Conservation (phyloP, 1,140 invertebrate species). For the Elysia chlorotica region DNA sequence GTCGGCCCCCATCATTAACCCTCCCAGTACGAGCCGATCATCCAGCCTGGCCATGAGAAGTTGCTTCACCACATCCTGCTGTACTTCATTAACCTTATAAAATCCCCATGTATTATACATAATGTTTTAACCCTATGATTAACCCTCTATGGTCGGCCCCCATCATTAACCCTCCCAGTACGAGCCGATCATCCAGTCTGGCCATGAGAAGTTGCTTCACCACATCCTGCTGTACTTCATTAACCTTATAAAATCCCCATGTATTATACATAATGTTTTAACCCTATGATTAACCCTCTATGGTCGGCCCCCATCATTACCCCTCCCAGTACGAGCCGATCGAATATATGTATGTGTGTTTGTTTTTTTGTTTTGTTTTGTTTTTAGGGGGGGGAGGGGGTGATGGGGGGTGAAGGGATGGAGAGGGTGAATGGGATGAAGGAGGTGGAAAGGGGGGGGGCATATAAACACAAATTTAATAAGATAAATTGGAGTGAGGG, state of each 20-base stretch:
- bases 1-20: too few relatives aligned
- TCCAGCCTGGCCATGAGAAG: constrained; percentile 1
- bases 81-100: too few relatives aligned
- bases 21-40: constrained; percentile 8
- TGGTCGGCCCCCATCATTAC: too few relatives aligned
- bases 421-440: neutral
- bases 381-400: constrained; percentile 6
- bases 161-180: neutral
- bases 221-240: constrained; percentile 9
- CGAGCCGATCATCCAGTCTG: constrained; percentile 4
- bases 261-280: too few relatives aligned
- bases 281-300: too few relatives aligned
- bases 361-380: too few relatives aligned
- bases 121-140: too few relatives aligned
- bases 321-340: constrained; percentile 5
- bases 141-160: too few relatives aligned
- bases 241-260: too few relatives aligned
- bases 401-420: neutral
- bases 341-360: too few relatives aligned
- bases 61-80: constrained; percentile 7
- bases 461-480: neutral
- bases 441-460: neutral
- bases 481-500: neutral
- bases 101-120: too few relatives aligned
- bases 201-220: constrained; percentile 6